Conservation (phyloP, 1,140 invertebrate genomes). For the Tetranychus cinnabarinus region DNA sequence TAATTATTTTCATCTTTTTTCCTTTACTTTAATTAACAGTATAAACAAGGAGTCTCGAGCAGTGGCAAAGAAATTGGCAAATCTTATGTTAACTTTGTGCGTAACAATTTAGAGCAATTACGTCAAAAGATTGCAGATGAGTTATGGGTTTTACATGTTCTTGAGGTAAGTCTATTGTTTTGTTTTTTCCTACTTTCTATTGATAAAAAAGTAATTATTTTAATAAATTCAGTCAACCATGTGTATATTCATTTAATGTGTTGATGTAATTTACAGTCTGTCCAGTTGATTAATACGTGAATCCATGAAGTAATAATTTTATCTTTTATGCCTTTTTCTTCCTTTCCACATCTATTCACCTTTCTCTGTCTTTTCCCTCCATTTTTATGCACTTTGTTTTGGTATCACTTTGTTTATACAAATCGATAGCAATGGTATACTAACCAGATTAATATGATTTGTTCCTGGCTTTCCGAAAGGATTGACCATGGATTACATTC, state of each 20-base stretch:
- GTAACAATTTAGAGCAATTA: constrained; percentile 91
- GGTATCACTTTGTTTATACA: too few species aligned
- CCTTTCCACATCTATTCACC: constrained; percentile 7
- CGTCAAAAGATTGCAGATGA: constrained; percentile 89
- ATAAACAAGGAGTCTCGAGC: constrained; percentile 39
- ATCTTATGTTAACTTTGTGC: constrained; percentile 87
- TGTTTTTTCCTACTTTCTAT: neutral
- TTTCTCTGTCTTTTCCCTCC: too few species aligned
- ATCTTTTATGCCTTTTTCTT: too few species aligned
- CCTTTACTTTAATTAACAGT: constrained; percentile 5
- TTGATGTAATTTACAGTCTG: neutral
- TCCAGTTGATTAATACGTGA: too few species aligned
- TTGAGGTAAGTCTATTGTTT: constrained; percentile 40
- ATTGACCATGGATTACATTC: constrained; percentile 80
- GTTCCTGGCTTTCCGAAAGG: constrained; percentile 79
- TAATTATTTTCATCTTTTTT: constrained; percentile 1
- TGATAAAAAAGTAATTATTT: neutral
- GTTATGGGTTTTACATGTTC: constrained; percentile 86
- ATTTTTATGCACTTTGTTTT: too few species aligned
- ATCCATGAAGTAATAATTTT: too few species aligned
- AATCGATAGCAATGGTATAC: constrained; percentile 64
- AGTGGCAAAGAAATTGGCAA: constrained; percentile 84
- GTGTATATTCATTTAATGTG: neutral
- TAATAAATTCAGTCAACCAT: neutral
- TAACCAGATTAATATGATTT: constrained; percentile 74